Evolutionary conservation across 2,888 invertebrate species (phyloP).

Genomic region (Dasypolia templi): DNA sequence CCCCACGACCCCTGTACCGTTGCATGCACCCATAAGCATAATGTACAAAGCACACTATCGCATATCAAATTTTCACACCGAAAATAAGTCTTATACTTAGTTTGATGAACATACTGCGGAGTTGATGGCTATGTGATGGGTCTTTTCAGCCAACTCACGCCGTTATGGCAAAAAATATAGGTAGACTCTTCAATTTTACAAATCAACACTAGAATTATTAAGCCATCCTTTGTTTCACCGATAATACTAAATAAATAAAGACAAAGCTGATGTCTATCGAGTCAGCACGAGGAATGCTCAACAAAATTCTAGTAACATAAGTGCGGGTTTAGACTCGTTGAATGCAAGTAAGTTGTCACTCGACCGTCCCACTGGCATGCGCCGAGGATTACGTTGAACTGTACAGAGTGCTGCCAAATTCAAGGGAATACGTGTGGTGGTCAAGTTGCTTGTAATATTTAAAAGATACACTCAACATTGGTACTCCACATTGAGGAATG

Average conservation of each 20-base stretch:
- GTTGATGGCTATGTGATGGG: no score
- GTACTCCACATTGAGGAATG: not conserved
- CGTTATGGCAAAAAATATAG: no score
- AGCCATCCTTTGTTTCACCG: not conserved
- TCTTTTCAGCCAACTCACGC: no score
- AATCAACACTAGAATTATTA: conserved; percentile 12
- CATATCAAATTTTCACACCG: no score
- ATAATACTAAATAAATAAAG: conserved; percentile 29
- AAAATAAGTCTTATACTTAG: no score
- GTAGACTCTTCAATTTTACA: not conserved
- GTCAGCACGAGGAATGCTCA: conserved; percentile 18
- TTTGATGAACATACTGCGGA: no score
- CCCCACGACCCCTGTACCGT: no score
- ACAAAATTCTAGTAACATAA: conserved; percentile 36
- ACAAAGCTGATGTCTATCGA: conserved; percentile 26
- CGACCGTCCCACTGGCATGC: conserved; percentile 37
- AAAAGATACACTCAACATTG: conserved; percentile 8
- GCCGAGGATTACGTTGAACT: conserved; percentile 27
- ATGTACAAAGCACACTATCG: no score
- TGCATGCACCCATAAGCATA: no score
- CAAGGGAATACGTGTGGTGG: conserved; percentile 30
- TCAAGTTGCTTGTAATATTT: conserved; percentile 45
- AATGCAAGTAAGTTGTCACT: conserved; percentile 56
- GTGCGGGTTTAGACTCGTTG: conserved; percentile 40
- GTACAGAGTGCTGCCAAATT: conserved; percentile 52